Percentiles rank a stretch among this genome's conserved stretches.
Evolutionary conservation across 2,113 vertebrate genomes (phyloP).

Genomic region (Antechinus flavipes): DNA sequence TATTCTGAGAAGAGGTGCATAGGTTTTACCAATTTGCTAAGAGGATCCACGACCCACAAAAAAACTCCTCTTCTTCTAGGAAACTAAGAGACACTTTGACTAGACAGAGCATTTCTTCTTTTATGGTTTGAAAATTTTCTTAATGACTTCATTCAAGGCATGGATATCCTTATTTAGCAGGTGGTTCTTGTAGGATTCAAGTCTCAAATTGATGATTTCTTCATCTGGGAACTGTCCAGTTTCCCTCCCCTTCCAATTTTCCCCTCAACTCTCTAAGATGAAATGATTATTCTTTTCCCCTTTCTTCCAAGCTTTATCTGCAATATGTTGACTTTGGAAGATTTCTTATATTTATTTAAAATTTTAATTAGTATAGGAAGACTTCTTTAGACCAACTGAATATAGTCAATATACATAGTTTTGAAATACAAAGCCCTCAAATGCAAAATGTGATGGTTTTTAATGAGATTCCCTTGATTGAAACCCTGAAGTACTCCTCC

Average conservation of each 20-base stretch:
- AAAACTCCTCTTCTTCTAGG: not conserved
- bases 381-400: not conserved
- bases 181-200: constrained; percentile 51
- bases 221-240: constrained; percentile 31
- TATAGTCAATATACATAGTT: not conserved
- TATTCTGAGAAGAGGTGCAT: not conserved
- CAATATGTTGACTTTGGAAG: constrained; percentile 4
- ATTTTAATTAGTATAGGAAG: constrained; percentile 55
- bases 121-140: not conserved
- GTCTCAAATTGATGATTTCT: constrained; percentile 57
- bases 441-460: not conserved
- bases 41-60: not conserved
- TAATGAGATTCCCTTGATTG: not conserved
- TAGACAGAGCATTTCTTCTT: not conserved
- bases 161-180: constrained; percentile 8
- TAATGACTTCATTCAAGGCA: not conserved
- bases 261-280: constrained; percentile 53
- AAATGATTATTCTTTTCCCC: constrained; percentile 45
- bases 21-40: not conserved
- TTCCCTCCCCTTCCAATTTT: constrained; percentile 31
- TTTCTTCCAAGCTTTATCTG: constrained; percentile 30
- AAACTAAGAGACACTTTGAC: not conserved
- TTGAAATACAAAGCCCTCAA: not conserved
- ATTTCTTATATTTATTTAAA: constrained; percentile 57
- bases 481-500: not conserved